phyloP scores from a whole-genome alignment of 2,888 invertebrate species.

The Salticus scenicus region DNA sequence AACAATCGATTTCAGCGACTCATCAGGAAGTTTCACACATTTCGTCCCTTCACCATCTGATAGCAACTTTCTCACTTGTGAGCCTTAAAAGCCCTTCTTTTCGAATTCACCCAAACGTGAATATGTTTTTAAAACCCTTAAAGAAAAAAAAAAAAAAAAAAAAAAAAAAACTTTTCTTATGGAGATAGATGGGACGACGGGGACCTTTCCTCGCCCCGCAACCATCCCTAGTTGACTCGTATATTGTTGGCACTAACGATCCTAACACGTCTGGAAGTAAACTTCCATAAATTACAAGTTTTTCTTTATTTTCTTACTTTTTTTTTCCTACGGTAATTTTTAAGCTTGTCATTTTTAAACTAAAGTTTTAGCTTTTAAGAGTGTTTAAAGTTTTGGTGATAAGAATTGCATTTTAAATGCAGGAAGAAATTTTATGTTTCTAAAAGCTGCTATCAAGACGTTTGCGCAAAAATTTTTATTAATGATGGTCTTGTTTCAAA shows the following conservation, averaged over 20 bases:
- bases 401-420: too few species aligned
- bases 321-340: too few species aligned
- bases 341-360: too few species aligned
- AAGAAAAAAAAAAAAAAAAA: not conserved
- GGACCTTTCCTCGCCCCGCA: not conserved
- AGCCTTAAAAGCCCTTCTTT: conserved; percentile 2
- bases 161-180: not conserved
- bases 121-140: not conserved
- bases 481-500: too few species aligned
- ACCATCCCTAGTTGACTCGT: not conserved
- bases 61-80: not conserved
- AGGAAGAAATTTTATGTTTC: too few species aligned
- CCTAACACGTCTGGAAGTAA: not conserved
- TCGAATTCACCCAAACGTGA: not conserved
- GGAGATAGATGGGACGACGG: not conserved
- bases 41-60: not conserved
- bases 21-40: not conserved
- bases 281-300: not conserved
- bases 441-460: too few species aligned
- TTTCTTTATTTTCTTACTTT: not conserved
- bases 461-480: too few species aligned
- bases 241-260: not conserved
- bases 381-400: too few species aligned
- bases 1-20: not conserved
- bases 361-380: too few species aligned